Base-by-base conservation (phyloP, 2,888 invertebrate species). In the Lamproptera curius region DNA sequence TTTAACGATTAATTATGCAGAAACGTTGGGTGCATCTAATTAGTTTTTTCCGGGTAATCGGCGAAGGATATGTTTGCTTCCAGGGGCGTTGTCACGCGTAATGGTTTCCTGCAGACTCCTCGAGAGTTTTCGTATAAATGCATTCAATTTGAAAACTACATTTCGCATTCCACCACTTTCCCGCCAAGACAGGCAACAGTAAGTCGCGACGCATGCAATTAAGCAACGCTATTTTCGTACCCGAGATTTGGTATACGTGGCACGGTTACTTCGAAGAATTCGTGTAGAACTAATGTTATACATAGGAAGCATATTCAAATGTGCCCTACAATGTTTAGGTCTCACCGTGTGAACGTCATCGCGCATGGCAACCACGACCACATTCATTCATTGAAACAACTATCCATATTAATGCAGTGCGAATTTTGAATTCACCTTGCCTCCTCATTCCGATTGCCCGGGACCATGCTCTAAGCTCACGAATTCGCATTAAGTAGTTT, bases 351-450 rank as follows among this genome's bases (percentile, higher is more conserved):
- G 86, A 87, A 87, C 85, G 82, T 85, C 77, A 86, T 87, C 85
- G 69, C 68, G 82, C 73, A 87, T 86, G 84, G 82, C 80, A 73
- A 77, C 81, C 86, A 83, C 85, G 83, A 54, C 73, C 61, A 71
- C 81, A 80, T 82, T 83, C 86, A 85, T 87, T 87, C 87, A 87
- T 85, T 83, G 86, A 84, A 86, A 83, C 83, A 70, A 76, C 85
- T 73, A 85, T 86, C 83, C 85, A 87, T 87, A 86, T 85, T 86
- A 85, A 87, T 87, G 86, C 79, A 83, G 80, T 82, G 83, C 86
- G 85, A 84, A 87, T 85, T 87, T 87, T 75, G 73, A 83, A 87
- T 87, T 87, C 87, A 86, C 73, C 76, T 70, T 75, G 77, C 65
- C 77, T 76, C 80, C 70, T 77, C 79, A 70, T 76, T 81, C 79